A percentile compares a stretch with the other conserved stretches of the same genome.
phyloP scores from a whole-genome alignment of 2,797 vertebrate species.

The Liparis tanakae region DNA sequence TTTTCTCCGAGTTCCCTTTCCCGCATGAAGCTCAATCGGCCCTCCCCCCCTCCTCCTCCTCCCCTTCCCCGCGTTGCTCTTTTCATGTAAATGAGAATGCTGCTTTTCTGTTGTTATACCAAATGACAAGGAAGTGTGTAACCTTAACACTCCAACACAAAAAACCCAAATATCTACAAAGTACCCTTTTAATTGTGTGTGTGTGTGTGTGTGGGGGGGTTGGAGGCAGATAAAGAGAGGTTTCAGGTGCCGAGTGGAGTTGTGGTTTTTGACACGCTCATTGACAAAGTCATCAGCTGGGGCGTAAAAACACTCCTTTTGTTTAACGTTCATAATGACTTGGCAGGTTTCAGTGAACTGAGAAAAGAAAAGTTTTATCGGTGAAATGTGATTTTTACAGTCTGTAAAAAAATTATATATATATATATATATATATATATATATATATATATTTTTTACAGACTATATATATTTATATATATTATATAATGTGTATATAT shows the following conservation, averaged over 20 bases:
- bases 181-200: constrained; percentile 76
- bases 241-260: constrained; percentile 56
- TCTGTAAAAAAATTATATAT: not conserved
- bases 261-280: constrained; percentile 63
- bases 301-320: constrained; percentile 60
- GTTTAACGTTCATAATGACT: constrained; percentile 54
- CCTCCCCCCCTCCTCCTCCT: constrained; percentile 50
- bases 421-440: not conserved
- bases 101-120: constrained; percentile 89
- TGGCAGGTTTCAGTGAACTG: constrained; percentile 39
- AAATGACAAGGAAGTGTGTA: constrained; percentile 88
- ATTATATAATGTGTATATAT: no score
- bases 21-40: constrained; percentile 68
- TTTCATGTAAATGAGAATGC: constrained; percentile 87
- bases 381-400: not conserved
- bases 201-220: constrained; percentile 16
- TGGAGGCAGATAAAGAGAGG: constrained; percentile 25
- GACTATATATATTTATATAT: not conserved
- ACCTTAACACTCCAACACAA: constrained; percentile 84
- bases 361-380: constrained; percentile 13
- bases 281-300: constrained; percentile 64
- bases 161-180: constrained; percentile 84
- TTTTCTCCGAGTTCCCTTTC: constrained; percentile 76
- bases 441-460: not conserved
- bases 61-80: constrained; percentile 74